Evolutionary conservation across 2,888 invertebrate species (phyloP).

Genomic region (Cosmorhoe ocellata): DNA sequence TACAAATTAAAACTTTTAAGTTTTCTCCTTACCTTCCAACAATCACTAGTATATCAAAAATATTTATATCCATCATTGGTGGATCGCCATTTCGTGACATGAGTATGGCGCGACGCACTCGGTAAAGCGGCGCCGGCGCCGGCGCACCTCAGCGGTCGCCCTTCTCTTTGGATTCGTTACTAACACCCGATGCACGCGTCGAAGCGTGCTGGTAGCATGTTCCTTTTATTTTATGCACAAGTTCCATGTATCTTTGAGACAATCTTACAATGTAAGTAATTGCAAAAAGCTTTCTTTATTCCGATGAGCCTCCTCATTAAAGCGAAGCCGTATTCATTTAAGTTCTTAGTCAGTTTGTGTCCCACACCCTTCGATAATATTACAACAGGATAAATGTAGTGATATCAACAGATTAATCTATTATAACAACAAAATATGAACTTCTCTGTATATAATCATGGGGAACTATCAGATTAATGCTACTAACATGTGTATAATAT

Average conservation of each 20-base stretch:
- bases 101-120: conserved; percentile 16
- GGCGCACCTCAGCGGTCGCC: conserved; percentile 6
- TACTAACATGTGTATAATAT: conserved; percentile 69
- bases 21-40: conserved; percentile 72
- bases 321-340: conserved; percentile 58
- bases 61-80: conserved; percentile 49
- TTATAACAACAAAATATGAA: conserved; percentile 76
- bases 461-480: conserved; percentile 51
- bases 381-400: conserved; percentile 55
- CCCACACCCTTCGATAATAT: conserved; percentile 65
- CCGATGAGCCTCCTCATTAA: conserved; percentile 69
- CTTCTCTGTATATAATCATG: conserved; percentile 54
- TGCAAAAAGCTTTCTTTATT: conserved; percentile 57
- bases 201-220: conserved; percentile 28
- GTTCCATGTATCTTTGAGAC: conserved; percentile 52
- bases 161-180: conserved; percentile 66
- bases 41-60: conserved; percentile 76
- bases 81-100: conserved; percentile 24
- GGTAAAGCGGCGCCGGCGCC: conserved; percentile 9
- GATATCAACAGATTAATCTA: conserved; percentile 74
- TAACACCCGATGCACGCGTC: conserved; percentile 43
- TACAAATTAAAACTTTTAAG: conserved; percentile 78
- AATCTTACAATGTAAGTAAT: conserved; percentile 54
- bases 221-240: conserved; percentile 59
- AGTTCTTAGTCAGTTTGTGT: conserved; percentile 53